A percentile compares a stretch with the other conserved stretches of the same genome.
These are phyloP conservation scores for Hippopotamyrus pictus DNA, from an alignment of 2,797 vertebrate genomes.

Conservation along the genomic window DNA sequence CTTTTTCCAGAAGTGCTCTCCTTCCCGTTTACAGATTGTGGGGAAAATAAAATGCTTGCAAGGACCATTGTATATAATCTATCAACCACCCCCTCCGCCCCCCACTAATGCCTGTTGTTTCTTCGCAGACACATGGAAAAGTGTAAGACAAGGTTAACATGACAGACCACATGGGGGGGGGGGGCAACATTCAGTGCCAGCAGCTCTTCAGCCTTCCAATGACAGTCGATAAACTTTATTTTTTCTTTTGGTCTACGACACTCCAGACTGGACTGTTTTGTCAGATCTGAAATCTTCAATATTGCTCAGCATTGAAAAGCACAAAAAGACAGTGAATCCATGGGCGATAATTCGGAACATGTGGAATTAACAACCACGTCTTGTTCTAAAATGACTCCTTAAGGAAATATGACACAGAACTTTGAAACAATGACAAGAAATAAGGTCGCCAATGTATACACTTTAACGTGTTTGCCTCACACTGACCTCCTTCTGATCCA, in stretches of 20 bases:
- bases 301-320: neutral
- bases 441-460: too few relatives aligned
- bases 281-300: neutral
- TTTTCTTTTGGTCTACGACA: neutral
- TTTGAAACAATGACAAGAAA: neutral
- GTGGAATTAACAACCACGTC: neutral
- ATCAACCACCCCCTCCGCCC: neutral
- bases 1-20: neutral
- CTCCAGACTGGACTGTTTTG: neutral
- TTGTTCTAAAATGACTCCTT: neutral
- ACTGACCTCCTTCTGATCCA: neutral
- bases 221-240: neutral
- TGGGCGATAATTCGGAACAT: neutral
- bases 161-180: neutral
- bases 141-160: neutral
- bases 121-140: neutral
- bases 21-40: neutral
- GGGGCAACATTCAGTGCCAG: neutral
- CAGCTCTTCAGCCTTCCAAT: neutral
- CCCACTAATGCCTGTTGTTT: neutral
- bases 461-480: neutral
- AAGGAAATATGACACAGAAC: neutral
- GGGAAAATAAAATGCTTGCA: slow-evolving; percentile 1
- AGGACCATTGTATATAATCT: neutral
- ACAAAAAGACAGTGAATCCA: neutral